phyloP scores from a whole-genome alignment of 2,113 vertebrate species.

The Bubo scandiacus region DNA sequence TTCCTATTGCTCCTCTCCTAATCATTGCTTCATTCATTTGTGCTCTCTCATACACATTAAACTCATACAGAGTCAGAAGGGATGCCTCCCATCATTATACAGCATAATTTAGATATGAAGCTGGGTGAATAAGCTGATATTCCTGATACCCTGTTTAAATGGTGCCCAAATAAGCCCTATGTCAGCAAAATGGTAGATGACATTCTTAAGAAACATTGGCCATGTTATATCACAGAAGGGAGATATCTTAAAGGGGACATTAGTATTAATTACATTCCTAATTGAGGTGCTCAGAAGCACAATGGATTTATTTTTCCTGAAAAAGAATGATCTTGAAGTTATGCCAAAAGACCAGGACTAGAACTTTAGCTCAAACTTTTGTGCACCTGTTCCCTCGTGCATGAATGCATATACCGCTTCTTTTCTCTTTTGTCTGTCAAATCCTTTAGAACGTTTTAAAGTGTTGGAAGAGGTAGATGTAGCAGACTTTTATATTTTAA shows the following conservation, averaged over 20 bases:
- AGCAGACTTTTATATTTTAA: background rate
- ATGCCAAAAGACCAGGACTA: background rate
- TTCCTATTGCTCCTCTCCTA: conserved; percentile 11
- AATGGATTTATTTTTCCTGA: background rate
- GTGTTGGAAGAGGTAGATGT: background rate
- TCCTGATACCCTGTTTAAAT: background rate
- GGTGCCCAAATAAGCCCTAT: background rate
- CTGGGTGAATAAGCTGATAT: background rate
- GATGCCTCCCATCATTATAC: background rate
- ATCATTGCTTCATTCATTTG: conserved; percentile 47
- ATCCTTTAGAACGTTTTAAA: background rate
- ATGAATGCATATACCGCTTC: background rate
- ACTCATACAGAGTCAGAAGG: background rate
- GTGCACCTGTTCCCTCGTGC: background rate
- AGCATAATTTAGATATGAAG: background rate
- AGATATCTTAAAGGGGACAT: background rate
- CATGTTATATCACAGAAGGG: background rate
- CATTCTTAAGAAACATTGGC: background rate
- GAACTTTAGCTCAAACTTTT: background rate
- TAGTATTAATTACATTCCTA: background rate
- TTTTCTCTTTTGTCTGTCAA: background rate
- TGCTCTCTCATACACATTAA: background rate
- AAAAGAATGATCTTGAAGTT: background rate
- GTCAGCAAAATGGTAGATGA: background rate
- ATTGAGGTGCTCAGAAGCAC: background rate